Conservation (phyloP, 2,888 invertebrate species). For the Callyntrura guangdongensis region DNA sequence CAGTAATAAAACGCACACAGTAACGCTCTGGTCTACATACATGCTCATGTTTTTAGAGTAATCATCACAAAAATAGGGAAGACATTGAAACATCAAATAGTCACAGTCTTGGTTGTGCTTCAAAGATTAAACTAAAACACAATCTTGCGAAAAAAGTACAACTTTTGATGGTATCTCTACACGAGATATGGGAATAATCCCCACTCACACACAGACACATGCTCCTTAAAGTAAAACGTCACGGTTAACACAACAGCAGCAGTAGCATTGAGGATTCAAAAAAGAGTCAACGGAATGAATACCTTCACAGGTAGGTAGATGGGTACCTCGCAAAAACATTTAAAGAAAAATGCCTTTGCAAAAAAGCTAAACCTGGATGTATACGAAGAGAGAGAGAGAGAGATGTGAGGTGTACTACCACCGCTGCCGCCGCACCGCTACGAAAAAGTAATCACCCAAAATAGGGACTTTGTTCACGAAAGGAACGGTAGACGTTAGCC, state of each 20-base stretch:
- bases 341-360: conserved; percentile 46
- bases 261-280: conserved; percentile 27
- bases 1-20: conserved; percentile 17
- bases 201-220: background rate
- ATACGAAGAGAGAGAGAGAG: conserved; percentile 20
- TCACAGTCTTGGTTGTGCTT: conserved; percentile 17
- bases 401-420: conserved; percentile 6
- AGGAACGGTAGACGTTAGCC: background rate
- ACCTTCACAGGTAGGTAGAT: conserved; percentile 58
- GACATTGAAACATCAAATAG: conserved; percentile 15
- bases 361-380: conserved; percentile 9
- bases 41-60: conserved; percentile 17
- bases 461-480: conserved; percentile 61
- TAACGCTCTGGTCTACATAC: background rate
- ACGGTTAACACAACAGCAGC: background rate
- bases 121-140: background rate
- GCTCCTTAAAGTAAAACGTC: background rate
- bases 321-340: conserved; percentile 50
- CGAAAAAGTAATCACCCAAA: conserved; percentile 71
- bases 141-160: background rate
- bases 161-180: background rate
- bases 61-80: conserved; percentile 5
- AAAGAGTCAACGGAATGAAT: conserved; percentile 48
- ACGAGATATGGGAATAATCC: background rate
- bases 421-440: conserved; percentile 51